Evolutionary conservation across 2,797 vertebrate species (phyloP).

Genomic region (Craterocephalus amniculus): DNA sequence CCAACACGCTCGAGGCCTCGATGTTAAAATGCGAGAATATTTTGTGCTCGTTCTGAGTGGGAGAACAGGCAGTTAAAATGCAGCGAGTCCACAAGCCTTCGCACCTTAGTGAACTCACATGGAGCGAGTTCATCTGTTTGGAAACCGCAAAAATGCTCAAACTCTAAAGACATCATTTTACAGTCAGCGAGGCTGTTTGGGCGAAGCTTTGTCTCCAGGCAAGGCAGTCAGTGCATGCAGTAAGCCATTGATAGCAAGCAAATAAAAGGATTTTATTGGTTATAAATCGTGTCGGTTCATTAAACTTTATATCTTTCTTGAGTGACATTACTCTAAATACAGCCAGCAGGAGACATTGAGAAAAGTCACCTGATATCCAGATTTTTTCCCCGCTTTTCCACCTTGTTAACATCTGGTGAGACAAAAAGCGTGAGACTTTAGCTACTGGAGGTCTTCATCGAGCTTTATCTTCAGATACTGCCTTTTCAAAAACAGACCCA

Average conservation of each 20-base stretch:
- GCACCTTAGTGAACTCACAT: conserved; percentile 64
- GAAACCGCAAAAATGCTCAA: conserved; percentile 64
- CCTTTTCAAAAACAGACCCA: conserved; percentile 41
- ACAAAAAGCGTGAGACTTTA: conserved; percentile 12
- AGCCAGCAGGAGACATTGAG: conserved; percentile 44
- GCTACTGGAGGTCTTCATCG: conserved; percentile 9
- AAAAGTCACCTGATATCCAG: conserved; percentile 39
- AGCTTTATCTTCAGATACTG: conserved; percentile 20
- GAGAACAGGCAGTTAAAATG: conserved; percentile 46
- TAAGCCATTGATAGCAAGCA: conserved; percentile 62
- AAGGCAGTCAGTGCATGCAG: conserved; percentile 59
- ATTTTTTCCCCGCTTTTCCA: conserved; percentile 17
- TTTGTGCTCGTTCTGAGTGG: conserved; percentile 12
- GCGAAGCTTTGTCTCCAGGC: conserved; percentile 66
- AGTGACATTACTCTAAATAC: conserved; percentile 53
- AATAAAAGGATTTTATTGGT: conserved; percentile 75
- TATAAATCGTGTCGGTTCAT: conserved; percentile 69
- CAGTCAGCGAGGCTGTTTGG: conserved; percentile 64
- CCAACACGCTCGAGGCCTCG: conserved; percentile 20
- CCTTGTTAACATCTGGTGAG: conserved; percentile 39
- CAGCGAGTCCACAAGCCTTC: conserved; percentile 27
- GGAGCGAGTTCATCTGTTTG: conserved; percentile 50
- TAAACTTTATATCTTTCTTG: conserved; percentile 68
- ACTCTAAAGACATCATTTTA: conserved; percentile 67
- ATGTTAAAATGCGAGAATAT: conserved; percentile 14